Evolutionary conservation across 2,888 invertebrate genomes (phyloP).

Genomic region (Ditula angustiorana): DNA sequence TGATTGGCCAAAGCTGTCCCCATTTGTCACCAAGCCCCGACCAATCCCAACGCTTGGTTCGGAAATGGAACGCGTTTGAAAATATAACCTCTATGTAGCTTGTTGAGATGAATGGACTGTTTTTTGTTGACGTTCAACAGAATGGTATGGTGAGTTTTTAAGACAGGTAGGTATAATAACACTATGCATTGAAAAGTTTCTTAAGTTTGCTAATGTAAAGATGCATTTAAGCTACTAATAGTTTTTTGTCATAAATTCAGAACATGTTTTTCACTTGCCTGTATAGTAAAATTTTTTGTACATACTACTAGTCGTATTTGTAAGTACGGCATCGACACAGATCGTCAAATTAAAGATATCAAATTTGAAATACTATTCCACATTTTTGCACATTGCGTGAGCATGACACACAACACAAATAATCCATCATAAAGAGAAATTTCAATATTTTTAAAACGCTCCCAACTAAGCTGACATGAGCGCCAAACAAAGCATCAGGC

Average conservation of each 20-base stretch:
- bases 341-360: background rate
- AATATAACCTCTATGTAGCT: slow-evolving; percentile 72
- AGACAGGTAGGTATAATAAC: background rate
- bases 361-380: background rate
- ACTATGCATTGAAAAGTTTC: no score
- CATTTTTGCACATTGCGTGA: background rate
- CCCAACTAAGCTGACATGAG: slow-evolving; percentile 16
- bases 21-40: slow-evolving; percentile 81
- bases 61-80: slow-evolving; percentile 70
- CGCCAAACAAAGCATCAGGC: slow-evolving; percentile 45
- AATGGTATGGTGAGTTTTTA: slow-evolving; percentile 39
- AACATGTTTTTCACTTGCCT: no score
- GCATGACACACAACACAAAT: background rate
- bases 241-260: no score
- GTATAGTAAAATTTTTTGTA: no score
- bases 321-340: background rate
- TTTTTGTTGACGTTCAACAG: slow-evolving; percentile 53
- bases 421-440: slow-evolving; percentile 23
- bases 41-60: slow-evolving; percentile 67
- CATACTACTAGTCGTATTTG: background rate
- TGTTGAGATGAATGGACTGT: slow-evolving; percentile 29
- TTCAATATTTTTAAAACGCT: slow-evolving; percentile 24
- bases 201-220: no score
- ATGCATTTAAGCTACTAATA: no score
- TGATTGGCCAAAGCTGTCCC: slow-evolving; percentile 76